Evolutionary conservation across 2,113 vertebrate species (phyloP).

Genomic region (Myrmophylax atrothorax): DNA sequence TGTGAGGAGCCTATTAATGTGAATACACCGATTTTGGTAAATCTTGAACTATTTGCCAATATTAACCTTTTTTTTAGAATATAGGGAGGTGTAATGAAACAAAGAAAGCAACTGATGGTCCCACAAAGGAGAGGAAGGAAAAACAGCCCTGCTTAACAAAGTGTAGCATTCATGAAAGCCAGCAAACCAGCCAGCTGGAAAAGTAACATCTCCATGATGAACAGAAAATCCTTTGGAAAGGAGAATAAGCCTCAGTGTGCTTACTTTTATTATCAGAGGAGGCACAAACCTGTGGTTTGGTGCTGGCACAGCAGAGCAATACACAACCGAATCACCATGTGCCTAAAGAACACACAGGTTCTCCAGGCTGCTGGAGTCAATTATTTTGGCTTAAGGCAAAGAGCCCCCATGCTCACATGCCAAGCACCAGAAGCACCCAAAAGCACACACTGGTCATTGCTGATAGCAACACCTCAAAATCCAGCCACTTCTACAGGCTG

Average conservation of each 20-base stretch:
- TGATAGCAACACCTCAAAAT: not conserved
- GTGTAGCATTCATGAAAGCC: not conserved
- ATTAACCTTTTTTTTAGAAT: not conserved
- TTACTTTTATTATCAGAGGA: not conserved
- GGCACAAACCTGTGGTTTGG: not conserved
- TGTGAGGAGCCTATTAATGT: not conserved
- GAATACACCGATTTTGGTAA: not conserved
- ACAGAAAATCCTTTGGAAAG: not conserved
- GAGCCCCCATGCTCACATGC: not conserved
- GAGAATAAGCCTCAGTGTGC: not conserved
- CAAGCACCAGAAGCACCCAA: not conserved
- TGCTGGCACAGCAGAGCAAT: not conserved
- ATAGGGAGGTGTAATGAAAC: not conserved
- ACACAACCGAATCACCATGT: rapidly evolving
- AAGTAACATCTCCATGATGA: not conserved
- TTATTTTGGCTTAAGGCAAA: not conserved
- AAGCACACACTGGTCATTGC: not conserved
- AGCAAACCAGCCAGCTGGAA: not conserved
- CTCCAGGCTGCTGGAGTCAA: not conserved
- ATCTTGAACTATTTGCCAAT: not conserved
- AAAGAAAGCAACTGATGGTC: not conserved
- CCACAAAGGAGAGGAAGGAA: not conserved
- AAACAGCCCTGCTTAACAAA: not conserved
- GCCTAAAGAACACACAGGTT: not conserved
- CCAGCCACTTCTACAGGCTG: not conserved